A percentile compares a stretch with the other conserved stretches of the same genome.
phyloP scores from a whole-genome alignment of 64 coral and sea anemone genomes.

The Stylophora pistillata region DNA sequence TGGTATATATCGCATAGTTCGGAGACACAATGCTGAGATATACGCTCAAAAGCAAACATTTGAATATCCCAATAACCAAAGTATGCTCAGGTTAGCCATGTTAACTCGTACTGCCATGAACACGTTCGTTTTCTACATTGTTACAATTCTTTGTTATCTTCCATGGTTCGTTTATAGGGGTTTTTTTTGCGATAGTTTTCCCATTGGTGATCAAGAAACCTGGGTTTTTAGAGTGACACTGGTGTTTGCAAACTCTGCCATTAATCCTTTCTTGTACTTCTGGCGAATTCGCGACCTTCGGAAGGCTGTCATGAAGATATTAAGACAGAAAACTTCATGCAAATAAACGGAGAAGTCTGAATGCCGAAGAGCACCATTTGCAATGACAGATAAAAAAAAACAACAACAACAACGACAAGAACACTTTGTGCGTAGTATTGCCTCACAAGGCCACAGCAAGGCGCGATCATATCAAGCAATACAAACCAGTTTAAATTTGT shows the following conservation, averaged over 20 bases:
- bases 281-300: conserved; percentile 11
- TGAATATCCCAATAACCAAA: not conserved
- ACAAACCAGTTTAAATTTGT: no score
- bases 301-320: not conserved
- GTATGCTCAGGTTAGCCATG: not conserved
- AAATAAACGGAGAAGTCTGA: not conserved
- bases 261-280: conserved; percentile 23
- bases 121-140: conserved; percentile 20
- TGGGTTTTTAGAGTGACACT: not conserved
- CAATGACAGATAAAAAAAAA: not conserved
- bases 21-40: not conserved
- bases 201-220: not conserved
- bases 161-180: not conserved
- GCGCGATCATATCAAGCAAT: no score
- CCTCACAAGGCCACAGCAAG: no score
- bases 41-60: not conserved
- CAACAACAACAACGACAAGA: no score
- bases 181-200: not conserved
- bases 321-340: not conserved
- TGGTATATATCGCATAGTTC: not conserved
- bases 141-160: conserved; percentile 3
- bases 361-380: not conserved
- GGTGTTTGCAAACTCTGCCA: conserved; percentile 5
- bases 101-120: not conserved
- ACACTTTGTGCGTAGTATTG: not conserved